Base-by-base conservation (phyloP, 2,888 invertebrate species). In the Octonoba sinensis region DNA sequence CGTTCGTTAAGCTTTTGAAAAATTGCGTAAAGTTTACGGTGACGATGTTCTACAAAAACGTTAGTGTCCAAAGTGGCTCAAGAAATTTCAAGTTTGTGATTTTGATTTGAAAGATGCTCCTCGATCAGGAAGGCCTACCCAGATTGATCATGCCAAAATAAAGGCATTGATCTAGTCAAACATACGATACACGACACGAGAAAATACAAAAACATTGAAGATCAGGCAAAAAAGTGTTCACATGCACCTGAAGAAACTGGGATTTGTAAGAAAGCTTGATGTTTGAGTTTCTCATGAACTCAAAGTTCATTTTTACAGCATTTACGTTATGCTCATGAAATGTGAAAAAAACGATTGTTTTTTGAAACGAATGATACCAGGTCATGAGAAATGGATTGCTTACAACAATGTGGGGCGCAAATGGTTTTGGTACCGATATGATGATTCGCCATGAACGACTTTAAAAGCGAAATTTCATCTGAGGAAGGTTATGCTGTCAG, bases 51-150 rank as follows among this genome's bases (percentile, higher is more conserved):
- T 22, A 59, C 15, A 59, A 59, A 8, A 59, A 59, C 3, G 8
- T 59, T 0, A 59, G 1, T 59, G 20, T 20, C 22, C n/a, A 59
- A 20, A 11, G 18, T 57, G n/a, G n/a, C 18, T n/a, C 13, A 4
- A 12, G 57, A 57, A 57, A 57, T 57, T 57, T 12, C 20, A 18
- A 20, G 57, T 18, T 18, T 2, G 20, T 18, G 57, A 57, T 18
- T 18, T 57, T 57, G 57, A 57, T 18, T 57, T 57, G 57, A 57
- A 57, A 11, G 57, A 15, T 47, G 47, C 47, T 47, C 47, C 47
- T 47, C 11, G 47, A 47, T 12, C 47, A 47, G 11, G 47, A 47
- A 47, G 47, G 47, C 15, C 47, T 47, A 47, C 47, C 47, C 15
- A 47, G 47, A 47, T 47, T 47, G 47, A 47, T n/a, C n/a, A n/a